phyloP scores from a whole-genome alignment of 2,113 vertebrate species.

The Butorides virescens region DNA sequence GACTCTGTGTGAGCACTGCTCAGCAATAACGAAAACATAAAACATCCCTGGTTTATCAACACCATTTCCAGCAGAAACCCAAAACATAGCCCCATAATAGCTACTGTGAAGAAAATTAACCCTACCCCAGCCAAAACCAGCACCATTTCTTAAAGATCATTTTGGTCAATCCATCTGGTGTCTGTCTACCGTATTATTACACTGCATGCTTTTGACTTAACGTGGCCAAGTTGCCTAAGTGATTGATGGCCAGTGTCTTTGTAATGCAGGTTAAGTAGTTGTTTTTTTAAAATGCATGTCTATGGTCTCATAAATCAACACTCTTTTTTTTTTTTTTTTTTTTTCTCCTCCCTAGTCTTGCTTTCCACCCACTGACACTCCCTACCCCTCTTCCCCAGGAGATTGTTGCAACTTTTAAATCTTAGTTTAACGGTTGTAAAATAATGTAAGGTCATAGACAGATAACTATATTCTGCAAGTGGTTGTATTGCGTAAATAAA shows the following conservation, averaged over 20 bases:
- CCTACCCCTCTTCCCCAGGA: background rate
- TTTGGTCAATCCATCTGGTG: background rate
- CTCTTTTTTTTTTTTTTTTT: background rate
- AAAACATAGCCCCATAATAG: too few relatives aligned
- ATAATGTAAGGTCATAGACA: background rate
- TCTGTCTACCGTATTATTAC: background rate
- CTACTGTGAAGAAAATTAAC: too few relatives aligned
- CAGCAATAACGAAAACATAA: too few relatives aligned
- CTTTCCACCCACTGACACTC: background rate
- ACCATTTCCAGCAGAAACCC: too few relatives aligned
- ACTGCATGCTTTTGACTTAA: background rate
- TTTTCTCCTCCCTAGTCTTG: background rate
- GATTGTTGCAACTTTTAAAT: background rate
- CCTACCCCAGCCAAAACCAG: too few relatives aligned
- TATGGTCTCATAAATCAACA: conserved; percentile 3
- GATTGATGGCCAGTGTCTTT: conserved; percentile 5
- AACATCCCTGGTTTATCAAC: too few relatives aligned
- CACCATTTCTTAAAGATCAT: background rate
- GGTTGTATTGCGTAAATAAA: background rate
- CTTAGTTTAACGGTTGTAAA: background rate
- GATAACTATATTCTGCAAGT: background rate
- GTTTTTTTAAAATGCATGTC: background rate
- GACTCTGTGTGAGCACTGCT: too few relatives aligned
- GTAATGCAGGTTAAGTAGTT: conserved; percentile 17
- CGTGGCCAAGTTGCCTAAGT: background rate